Conservation (phyloP, 2,113 vertebrate genomes). For the Lamprologus ornatipinnis region DNA sequence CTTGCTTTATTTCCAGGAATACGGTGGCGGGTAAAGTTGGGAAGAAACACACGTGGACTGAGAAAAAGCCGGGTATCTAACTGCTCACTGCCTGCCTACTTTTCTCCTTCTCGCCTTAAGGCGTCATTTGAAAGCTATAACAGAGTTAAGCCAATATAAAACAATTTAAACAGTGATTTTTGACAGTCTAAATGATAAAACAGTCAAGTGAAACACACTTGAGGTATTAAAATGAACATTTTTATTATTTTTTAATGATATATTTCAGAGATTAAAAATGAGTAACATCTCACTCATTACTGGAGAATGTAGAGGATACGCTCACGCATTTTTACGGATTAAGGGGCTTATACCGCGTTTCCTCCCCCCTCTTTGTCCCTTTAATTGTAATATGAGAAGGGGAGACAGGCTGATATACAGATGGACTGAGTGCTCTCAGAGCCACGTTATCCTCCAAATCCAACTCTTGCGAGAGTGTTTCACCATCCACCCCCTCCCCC, state of each 20-base stretch:
- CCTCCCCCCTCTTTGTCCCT: neutral
- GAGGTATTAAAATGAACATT: neutral
- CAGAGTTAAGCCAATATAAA: neutral
- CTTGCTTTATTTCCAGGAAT: slow-evolving; percentile 66
- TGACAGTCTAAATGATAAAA: neutral
- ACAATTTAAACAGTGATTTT: neutral
- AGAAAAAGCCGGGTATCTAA: slow-evolving; percentile 59
- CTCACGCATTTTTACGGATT: neutral
- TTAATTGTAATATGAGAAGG: neutral
- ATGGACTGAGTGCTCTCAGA: neutral
- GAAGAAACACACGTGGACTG: slow-evolving; percentile 58
- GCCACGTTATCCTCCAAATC: slow-evolving; percentile 27
- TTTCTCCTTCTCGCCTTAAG: neutral
- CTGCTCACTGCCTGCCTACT: neutral
- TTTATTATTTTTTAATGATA: neutral
- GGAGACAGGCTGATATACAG: neutral
- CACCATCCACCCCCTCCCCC: neutral
- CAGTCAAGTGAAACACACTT: neutral
- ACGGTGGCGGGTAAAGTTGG: slow-evolving; percentile 54
- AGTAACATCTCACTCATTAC: neutral
- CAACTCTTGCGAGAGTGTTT: slow-evolving; percentile 18
- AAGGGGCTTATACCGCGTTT: neutral
- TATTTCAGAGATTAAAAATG: neutral
- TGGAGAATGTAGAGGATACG: neutral
- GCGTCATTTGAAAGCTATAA: neutral